Conservation (phyloP, 1,140 invertebrate species). For the Halotydeus destructor region DNA sequence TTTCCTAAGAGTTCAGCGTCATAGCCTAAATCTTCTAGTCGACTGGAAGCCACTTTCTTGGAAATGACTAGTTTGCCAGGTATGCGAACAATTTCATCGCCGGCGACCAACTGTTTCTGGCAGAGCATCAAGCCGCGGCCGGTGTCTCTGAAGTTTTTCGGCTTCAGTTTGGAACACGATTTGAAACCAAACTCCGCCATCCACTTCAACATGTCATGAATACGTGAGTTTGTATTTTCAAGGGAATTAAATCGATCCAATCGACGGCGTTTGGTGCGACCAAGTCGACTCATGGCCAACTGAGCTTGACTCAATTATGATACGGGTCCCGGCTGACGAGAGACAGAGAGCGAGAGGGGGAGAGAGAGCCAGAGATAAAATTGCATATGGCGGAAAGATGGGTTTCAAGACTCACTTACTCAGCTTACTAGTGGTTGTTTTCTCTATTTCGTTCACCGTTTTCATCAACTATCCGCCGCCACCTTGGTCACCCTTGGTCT, state of each 20-base stretch:
- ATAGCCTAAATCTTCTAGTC: neutral
- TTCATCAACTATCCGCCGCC: conserved; percentile 18
- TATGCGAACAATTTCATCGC: neutral
- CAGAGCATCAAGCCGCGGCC: conserved; percentile 1
- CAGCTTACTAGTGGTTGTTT: conserved; percentile 14
- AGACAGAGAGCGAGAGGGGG: too few species aligned
- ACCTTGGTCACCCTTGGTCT: conserved; percentile 14
- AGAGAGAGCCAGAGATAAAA: too few species aligned
- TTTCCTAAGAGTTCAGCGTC: conserved; percentile 3
- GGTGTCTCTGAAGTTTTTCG: neutral
- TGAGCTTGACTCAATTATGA: too few species aligned
- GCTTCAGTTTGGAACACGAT: neutral
- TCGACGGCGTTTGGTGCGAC: too few species aligned
- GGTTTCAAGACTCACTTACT: conserved; percentile 4
- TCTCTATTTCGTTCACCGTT: conserved; percentile 13
- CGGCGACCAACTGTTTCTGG: neutral
- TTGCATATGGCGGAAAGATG: too few species aligned
- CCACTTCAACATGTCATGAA: too few species aligned
- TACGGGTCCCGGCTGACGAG: too few species aligned
- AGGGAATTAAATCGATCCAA: too few species aligned
- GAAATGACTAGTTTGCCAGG: conserved; percentile 16
- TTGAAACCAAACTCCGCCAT: conserved; percentile 1
- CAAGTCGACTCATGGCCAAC: too few species aligned
- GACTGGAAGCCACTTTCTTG: conserved; percentile 24
- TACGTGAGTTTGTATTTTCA: too few species aligned